These are phyloP conservation scores for Rhyacophila evoluta DNA, from an alignment of 2,888 invertebrate species.

Conservation along the genomic window DNA sequence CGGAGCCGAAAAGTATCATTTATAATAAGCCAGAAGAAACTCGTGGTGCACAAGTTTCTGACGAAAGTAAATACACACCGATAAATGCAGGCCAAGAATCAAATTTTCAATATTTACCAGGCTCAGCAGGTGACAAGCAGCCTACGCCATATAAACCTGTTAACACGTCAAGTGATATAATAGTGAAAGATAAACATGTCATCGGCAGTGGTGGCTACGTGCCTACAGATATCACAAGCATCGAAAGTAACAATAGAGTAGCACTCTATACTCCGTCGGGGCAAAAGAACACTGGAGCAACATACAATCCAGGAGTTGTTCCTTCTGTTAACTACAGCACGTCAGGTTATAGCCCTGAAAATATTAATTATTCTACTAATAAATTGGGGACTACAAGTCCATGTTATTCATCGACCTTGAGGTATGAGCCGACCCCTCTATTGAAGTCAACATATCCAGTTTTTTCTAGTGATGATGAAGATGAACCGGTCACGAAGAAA, in stretches of 20 bases:
- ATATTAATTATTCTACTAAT: constrained; percentile 27
- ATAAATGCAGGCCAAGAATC: constrained; percentile 26
- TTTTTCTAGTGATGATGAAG: constrained; percentile 69
- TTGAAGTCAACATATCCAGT: constrained; percentile 62
- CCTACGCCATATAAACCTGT: constrained; percentile 44
- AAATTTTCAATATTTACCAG: constrained; percentile 36
- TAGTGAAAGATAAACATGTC: background rate
- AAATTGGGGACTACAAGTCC: constrained; percentile 26
- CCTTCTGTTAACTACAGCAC: constrained; percentile 35
- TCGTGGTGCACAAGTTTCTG: background rate
- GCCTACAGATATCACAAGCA: constrained; percentile 39
- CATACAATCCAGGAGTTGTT: constrained; percentile 46
- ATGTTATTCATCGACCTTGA: constrained; percentile 51
- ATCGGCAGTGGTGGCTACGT: constrained; percentile 25
- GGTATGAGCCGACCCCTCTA: constrained; percentile 67
- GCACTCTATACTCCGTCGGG: constrained; percentile 40
- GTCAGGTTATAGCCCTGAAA: constrained; percentile 39
- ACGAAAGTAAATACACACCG: constrained; percentile 37
- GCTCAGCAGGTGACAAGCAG: constrained; percentile 29
- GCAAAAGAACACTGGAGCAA: constrained; percentile 30
- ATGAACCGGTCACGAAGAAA: constrained; percentile 65
- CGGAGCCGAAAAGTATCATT: constrained; percentile 26
- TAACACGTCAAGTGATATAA: background rate
- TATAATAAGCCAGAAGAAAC: background rate
- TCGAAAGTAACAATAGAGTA: constrained; percentile 17